Conservation (phyloP, 1,140 invertebrate species). For the Trichoplusia ni region DNA sequence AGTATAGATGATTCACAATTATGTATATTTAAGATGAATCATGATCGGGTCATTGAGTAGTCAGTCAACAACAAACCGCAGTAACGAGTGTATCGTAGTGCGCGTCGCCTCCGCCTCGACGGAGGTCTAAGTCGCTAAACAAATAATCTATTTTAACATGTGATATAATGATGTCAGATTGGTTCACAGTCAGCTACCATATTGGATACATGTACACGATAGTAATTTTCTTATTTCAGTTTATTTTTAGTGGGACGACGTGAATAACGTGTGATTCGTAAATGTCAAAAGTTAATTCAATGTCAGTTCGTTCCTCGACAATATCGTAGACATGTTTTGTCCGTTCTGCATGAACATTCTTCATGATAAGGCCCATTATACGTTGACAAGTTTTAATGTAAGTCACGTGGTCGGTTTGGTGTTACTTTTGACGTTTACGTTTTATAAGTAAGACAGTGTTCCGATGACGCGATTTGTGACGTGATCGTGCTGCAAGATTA, state of each 20-base stretch:
- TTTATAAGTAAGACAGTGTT: slow-evolving; percentile 54
- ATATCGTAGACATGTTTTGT: slow-evolving; percentile 53
- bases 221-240: slow-evolving; percentile 77
- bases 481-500: slow-evolving; percentile 30
- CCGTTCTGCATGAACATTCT: slow-evolving; percentile 64
- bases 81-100: slow-evolving; percentile 52
- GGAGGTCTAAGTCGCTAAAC: slow-evolving; percentile 57
- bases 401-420: slow-evolving; percentile 61
- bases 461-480: slow-evolving; percentile 47
- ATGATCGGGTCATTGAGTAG: slow-evolving; percentile 62
- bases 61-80: slow-evolving; percentile 62
- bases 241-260: slow-evolving; percentile 71
- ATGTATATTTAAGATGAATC: slow-evolving; percentile 68
- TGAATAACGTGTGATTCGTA: slow-evolving; percentile 74
- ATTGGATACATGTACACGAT: slow-evolving; percentile 74
- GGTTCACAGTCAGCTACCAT: slow-evolving; percentile 65
- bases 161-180: slow-evolving; percentile 76
- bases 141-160: slow-evolving; percentile 76
- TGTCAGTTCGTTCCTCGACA: slow-evolving; percentile 38
- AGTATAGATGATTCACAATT: slow-evolving; percentile 66
- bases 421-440: slow-evolving; percentile 73
- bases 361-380: slow-evolving; percentile 67
- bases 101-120: slow-evolving; percentile 43
- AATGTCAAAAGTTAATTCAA: slow-evolving; percentile 72
- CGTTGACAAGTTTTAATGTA: slow-evolving; percentile 69